These are phyloP conservation scores for Drosophila conformis DNA, from an alignment of 2,888 invertebrate genomes.

Conservation along the genomic window DNA sequence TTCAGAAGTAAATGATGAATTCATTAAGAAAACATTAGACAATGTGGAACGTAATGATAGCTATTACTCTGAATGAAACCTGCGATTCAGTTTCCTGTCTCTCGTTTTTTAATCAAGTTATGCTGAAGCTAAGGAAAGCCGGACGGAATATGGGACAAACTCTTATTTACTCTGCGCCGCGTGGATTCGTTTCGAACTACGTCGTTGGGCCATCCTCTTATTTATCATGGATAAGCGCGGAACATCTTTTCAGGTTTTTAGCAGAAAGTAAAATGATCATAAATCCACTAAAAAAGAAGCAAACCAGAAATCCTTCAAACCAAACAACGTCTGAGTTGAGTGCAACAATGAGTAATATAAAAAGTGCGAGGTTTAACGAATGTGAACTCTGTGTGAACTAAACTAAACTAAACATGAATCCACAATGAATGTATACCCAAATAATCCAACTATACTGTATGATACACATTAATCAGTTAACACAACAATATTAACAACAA, in stretches of 20 bases:
- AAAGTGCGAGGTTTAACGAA: conserved; percentile 24
- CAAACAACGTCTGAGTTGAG: not conserved
- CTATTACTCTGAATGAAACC: not conserved
- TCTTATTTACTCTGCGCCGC: not conserved
- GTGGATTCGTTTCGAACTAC: not conserved
- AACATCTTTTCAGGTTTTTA: conserved; percentile 37
- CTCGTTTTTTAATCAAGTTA: not conserved
- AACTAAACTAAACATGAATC: conserved; percentile 24
- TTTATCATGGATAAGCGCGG: not conserved
- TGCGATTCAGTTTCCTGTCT: too few relatives aligned
- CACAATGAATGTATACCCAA: conserved; percentile 14
- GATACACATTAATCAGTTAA: conserved; percentile 33
- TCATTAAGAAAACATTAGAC: not conserved
- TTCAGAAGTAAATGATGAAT: not conserved
- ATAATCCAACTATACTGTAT: conserved; percentile 38
- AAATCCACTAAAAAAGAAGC: not conserved
- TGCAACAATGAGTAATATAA: not conserved
- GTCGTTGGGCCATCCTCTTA: not conserved
- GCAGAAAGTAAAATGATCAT: not conserved
- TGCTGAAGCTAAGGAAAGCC: not conserved
- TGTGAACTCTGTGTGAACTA: conserved; percentile 24
- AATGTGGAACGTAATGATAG: too few relatives aligned
- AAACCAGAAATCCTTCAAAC: not conserved
- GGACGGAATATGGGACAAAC: not conserved
- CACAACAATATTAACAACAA: conserved; percentile 35